Conservation (phyloP, 2,888 invertebrate species). For the Elgonia sp. region DNA sequence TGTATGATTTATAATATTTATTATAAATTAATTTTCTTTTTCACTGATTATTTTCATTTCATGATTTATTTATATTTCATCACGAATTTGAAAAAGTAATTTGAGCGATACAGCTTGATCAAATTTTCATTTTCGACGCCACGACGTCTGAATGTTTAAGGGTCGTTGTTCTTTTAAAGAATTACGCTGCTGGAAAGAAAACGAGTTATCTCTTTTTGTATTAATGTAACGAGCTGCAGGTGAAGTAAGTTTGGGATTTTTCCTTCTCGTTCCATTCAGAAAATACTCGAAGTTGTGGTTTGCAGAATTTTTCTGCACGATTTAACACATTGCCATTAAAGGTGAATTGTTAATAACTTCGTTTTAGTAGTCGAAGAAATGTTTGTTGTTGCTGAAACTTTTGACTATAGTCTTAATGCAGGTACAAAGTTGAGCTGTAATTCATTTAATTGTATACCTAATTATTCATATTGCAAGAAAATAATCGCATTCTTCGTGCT, state of each 20-base stretch:
- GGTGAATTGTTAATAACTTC: background rate
- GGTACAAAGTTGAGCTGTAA: too few relatives aligned
- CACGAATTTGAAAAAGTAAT: constrained; percentile 19
- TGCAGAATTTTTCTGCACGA: background rate
- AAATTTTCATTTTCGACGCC: constrained; percentile 37
- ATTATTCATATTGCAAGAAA: too few relatives aligned
- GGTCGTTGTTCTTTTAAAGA: constrained; percentile 33
- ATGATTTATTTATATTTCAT: constrained; percentile 17
- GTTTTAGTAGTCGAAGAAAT: background rate
- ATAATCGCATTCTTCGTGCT: too few relatives aligned
- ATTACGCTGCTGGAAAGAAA: constrained; percentile 25
- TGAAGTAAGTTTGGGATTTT: background rate
- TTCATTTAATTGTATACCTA: too few relatives aligned
- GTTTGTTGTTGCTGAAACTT: background rate
- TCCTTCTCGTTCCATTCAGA: background rate
- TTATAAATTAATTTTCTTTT: background rate
- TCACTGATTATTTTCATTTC: background rate
- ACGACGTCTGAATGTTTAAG: constrained; percentile 10
- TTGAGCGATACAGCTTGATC: background rate
- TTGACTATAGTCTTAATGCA: too few relatives aligned
- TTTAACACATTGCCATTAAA: background rate
- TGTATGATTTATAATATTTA: too few relatives aligned
- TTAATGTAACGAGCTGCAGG: constrained; percentile 27
- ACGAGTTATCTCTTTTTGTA: constrained; percentile 13
- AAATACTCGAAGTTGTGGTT: background rate